Percentiles rank a stretch among this genome's conserved stretches.
phyloP scores from a whole-genome alignment of 2,797 vertebrate species.

The Phoebastria nigripes region DNA sequence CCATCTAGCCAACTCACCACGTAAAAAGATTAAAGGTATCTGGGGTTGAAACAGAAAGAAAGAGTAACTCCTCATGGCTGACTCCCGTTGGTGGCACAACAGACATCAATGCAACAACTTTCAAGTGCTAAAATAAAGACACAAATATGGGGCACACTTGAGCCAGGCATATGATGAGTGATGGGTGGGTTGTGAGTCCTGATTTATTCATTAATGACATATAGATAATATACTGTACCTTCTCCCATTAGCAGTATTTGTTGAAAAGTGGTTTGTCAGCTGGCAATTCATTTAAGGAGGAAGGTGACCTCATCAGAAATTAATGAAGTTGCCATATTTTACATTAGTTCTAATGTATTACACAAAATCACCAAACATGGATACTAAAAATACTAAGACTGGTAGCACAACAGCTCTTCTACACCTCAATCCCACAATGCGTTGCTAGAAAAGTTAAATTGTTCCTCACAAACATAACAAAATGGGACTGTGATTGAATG shows the following conservation, averaged over 20 bases:
- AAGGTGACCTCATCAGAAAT: neutral
- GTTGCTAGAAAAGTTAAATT: neutral
- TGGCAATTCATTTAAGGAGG: neutral
- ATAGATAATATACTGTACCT: neutral
- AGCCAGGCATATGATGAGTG: neutral
- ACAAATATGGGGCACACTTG: neutral
- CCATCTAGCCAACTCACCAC: neutral
- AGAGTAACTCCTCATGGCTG: neutral
- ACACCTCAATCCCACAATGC: rapidly evolving
- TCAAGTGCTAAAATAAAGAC: neutral
- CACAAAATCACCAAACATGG: neutral
- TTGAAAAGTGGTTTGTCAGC: neutral
- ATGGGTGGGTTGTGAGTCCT: neutral
- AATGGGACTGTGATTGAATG: neutral
- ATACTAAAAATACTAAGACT: neutral
- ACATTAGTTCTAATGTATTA: neutral
- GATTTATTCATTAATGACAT: neutral
- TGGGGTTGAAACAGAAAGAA: neutral
- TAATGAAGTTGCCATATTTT: neutral
- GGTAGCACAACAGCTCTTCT: neutral
- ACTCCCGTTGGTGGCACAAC: neutral
- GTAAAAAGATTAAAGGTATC: neutral
- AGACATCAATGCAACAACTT: neutral
- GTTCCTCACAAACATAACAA: neutral
- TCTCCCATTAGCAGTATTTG: neutral